These are phyloP conservation scores for Poecilia picta DNA, from an alignment of 2,797 vertebrate genomes.

Conservation along the genomic window DNA sequence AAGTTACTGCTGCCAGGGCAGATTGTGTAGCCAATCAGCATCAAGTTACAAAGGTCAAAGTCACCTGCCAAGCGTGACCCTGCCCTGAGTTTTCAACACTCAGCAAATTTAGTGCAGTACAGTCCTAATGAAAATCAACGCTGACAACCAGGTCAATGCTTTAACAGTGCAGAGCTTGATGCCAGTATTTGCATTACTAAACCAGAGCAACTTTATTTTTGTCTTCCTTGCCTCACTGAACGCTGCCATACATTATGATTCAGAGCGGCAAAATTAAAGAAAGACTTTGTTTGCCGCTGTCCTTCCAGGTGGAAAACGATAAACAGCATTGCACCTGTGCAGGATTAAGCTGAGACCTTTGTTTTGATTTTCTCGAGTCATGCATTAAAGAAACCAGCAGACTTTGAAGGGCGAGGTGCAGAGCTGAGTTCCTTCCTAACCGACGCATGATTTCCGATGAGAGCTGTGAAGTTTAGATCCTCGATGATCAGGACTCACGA, in stretches of 20 bases:
- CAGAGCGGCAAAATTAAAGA: constrained; percentile 28
- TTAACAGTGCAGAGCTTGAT: not conserved
- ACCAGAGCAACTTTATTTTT: constrained; percentile 8
- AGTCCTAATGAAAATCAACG: not conserved
- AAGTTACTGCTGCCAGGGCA: not conserved
- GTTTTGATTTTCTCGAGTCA: constrained; percentile 51
- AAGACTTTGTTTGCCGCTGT: constrained; percentile 66
- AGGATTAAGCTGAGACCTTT: constrained; percentile 63
- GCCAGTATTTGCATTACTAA: constrained; percentile 4
- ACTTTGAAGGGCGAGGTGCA: constrained; percentile 54
- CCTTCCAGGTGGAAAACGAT: constrained; percentile 22
- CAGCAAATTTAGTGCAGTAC: not conserved
- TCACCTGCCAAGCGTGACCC: not conserved
- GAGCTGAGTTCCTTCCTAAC: not conserved
- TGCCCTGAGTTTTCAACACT: not conserved
- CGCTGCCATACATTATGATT: constrained; percentile 27
- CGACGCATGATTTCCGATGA: not conserved
- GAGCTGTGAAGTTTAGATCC: not conserved
- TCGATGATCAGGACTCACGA: not conserved
- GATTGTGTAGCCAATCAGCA: not conserved
- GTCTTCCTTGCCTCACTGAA: constrained; percentile 45
- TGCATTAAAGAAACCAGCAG: constrained; percentile 40
- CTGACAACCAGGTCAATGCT: not conserved
- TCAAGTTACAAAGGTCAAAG: constrained; percentile 11
- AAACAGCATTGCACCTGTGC: constrained; percentile 39